Evolutionary conservation across 2,797 vertebrate genomes (phyloP).

Genomic region (Yasuhikotakia modesta): DNA sequence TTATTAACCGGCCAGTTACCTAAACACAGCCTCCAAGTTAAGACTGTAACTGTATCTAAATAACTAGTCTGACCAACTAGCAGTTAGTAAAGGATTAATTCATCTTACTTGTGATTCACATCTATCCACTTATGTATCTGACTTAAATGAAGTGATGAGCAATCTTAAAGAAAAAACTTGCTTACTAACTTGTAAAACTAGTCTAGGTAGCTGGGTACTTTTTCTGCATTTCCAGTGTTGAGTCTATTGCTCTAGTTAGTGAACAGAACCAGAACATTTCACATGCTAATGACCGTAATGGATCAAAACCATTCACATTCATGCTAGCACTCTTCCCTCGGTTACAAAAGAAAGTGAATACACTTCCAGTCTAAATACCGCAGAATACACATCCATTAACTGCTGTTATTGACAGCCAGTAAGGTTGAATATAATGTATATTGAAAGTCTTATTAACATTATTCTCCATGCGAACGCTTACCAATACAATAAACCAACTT

Average conservation of each 20-base stretch:
- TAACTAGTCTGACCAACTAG: too few relatives aligned
- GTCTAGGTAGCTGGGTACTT: not conserved
- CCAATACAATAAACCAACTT: not conserved
- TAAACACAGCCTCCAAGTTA: too few relatives aligned
- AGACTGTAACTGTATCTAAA: too few relatives aligned
- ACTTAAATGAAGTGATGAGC: too few relatives aligned
- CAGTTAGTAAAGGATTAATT: too few relatives aligned
- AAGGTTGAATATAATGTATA: constrained; percentile 29
- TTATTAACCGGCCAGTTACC: not conserved
- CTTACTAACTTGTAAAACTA: too few relatives aligned
- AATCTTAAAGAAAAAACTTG: too few relatives aligned
- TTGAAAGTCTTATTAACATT: not conserved
- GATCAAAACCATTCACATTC: constrained; percentile 59
- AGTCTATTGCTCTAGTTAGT: constrained; percentile 26
- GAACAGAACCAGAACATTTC: constrained; percentile 38
- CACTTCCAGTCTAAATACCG: constrained; percentile 68
- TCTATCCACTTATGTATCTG: too few relatives aligned
- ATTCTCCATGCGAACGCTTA: not conserved
- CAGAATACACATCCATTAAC: constrained; percentile 63
- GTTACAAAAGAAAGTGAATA: constrained; percentile 64
- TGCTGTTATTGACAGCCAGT: constrained; percentile 29
- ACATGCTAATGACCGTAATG: constrained; percentile 52
- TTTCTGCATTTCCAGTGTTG: constrained; percentile 36
- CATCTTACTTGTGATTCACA: too few relatives aligned
- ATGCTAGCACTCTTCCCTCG: constrained; percentile 59